Base-by-base conservation (phyloP, 2,888 invertebrate genomes). In the Rotaria sp. region DNA sequence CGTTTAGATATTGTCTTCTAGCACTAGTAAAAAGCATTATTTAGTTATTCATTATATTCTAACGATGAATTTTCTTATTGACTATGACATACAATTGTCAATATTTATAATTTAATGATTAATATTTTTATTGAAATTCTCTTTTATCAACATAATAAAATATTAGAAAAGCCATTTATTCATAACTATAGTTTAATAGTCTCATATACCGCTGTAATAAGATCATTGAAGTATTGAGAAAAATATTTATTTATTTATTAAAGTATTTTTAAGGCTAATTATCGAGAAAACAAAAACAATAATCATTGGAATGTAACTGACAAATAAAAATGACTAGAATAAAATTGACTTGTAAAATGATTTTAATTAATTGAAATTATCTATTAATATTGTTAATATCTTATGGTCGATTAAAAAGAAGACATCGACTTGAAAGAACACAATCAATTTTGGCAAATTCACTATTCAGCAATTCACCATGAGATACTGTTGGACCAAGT, bases 361-460 rank as follows among this genome's bases (percentile, higher is more conserved):
- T 13, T 35, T 35, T 3, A 21, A 35, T 67, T 80, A 1, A n/a
- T 45, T 45, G 45, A 2, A 0, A n/a, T 80, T 80, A 80, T 80
- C 45, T 26, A 45, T 80, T 45, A 35, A 13, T 45, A 15, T 26
- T 80, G 5, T n/a, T 80, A 41, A n/a, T 45, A 10, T 45, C 80
- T 80, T 80, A 45, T 80, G 80, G 45, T 80, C 80, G 80, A 80
- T 80, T 80, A 24, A 80, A 80, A n/a, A 80, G n/a, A 80, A 41
- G n/a, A 45, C 45, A 80, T 45, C 80, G 45, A 80, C 80, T 80
- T 1, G 41, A 80, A 26, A 80, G 38, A 15, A 80, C 45, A 80
- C 41, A 80, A 80, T 80, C 80, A 80, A 80, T n/a, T 45, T 80
- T 80, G n/a, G n/a, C 45, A 45, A 80, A 80, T 80, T 80, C 80